Base-by-base conservation (phyloP, 2,888 invertebrate species). In the Lepidochrysops patricia region DNA sequence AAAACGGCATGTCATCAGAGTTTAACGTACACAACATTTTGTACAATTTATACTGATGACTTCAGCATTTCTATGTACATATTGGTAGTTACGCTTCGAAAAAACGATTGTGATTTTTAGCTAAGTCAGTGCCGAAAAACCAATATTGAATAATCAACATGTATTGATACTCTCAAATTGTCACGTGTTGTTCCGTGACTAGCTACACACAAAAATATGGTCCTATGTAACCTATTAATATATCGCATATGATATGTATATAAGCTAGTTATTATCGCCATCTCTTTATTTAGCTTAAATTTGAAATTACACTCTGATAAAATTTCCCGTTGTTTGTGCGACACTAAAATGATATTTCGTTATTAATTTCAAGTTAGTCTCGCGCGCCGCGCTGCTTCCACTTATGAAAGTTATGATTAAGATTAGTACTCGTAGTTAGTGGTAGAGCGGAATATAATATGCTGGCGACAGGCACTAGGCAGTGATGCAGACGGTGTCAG, bases 401-500 rank as follows among this genome's bases (percentile, higher is more conserved):
- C 25, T 34, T 58, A 50, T 34, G 26, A 25, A 32, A 58, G 29
- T 50, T 49, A 49, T 50, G 32, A 50, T 35, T 58, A 58, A 23
- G 43, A 43, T 56, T 15, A 9, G 50, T n/a, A n/a, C n/a, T n/a
- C n/a, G n/a, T 50, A 58, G 50, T 49, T 58, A 50, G 49, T 12
- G 50, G 50, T 29, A 34, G 7, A 49, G 25, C 58, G 43, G 23
- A 35, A 37, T 52, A 56, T 52, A 43, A 29, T 25, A 35, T 58
- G 37, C 34, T 26, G 61, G 50, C n/a, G n/a, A n/a, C n/a, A 54
- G 23, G 57, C 50, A 26, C 26, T 58, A 57, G 62, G 57, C 57
- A 54, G 54, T 54, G 43, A 60, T 59, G 61, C 63, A 61, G 75
- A 73, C 74, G 74, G 66, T 67, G 68, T 72, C 69, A 69, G 71